phyloP scores from a whole-genome alignment of 1,140 invertebrate species.

The Drosophila mauritiana region DNA sequence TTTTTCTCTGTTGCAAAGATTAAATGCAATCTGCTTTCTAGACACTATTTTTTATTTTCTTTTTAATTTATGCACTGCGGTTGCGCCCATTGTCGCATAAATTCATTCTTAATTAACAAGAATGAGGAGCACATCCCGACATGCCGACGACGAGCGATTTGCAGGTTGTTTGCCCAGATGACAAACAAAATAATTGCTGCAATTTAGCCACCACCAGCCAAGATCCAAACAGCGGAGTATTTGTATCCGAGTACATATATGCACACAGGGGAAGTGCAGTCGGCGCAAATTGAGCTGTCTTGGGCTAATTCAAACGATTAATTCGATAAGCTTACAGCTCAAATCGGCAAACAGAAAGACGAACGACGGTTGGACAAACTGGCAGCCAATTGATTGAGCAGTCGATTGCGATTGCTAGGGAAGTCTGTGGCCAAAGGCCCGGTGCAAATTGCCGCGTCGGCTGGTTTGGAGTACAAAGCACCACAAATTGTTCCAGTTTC shows the following conservation, averaged over 20 bases:
- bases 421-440: slow-evolving; percentile 44
- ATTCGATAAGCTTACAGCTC: slow-evolving; percentile 78
- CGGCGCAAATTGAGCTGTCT: slow-evolving; percentile 68
- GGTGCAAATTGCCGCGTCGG: slow-evolving; percentile 66
- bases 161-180: slow-evolving; percentile 61
- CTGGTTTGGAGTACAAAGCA: slow-evolving; percentile 21
- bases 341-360: slow-evolving; percentile 50
- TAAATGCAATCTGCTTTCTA: slow-evolving; percentile 34
- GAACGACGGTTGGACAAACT: slow-evolving; percentile 64
- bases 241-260: neutral
- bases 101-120: slow-evolving; percentile 81
- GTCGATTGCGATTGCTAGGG: slow-evolving; percentile 72
- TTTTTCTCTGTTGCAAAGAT: slow-evolving; percentile 6
- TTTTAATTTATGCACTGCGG: slow-evolving; percentile 45
- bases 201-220: slow-evolving; percentile 53
- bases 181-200: slow-evolving; percentile 77
- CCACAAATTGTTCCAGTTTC: slow-evolving; percentile 60
- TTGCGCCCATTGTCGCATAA: slow-evolving; percentile 76
- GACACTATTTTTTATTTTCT: neutral
- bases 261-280: slow-evolving; percentile 12
- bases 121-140: slow-evolving; percentile 19
- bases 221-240: neutral
- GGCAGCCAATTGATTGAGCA: slow-evolving; percentile 76
- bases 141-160: neutral
- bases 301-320: slow-evolving; percentile 78